Evolutionary conservation across 2,113 vertebrate species (phyloP), one percentile per base, ranked within the genome.

Genomic region (Papio anubis): DNA sequence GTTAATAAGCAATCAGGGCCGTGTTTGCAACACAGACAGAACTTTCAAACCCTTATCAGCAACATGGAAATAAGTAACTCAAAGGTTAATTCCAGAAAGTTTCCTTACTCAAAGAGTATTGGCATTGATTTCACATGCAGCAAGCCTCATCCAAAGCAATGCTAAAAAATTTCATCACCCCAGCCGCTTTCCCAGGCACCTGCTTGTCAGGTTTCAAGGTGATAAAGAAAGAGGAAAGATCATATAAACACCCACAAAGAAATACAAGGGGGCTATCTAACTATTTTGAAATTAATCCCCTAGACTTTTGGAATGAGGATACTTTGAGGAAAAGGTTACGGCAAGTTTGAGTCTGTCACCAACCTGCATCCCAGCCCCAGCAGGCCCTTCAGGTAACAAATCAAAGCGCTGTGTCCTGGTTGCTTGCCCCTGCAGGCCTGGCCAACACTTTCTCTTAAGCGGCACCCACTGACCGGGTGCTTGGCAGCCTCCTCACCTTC

Each of bases 31-130:
- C 73, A 30, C 52, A 64, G 30, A 38, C 6, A 3, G 0, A 64
- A 73, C n/a, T 86, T 86, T 55, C 81, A 55, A 43, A 21, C 13
- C 27, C 81, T 85, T 64, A 45, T 14, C 61, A 61, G 55, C 92
- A 38, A 16, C 1, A 23, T 86, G 87, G 73, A 86, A 27, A 64
- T 72, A 18, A 38, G 48, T 76, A 76, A 90, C 38, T 86, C 52
- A 85, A 43, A 90, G 61, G 73, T 61, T n/a, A 64, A 79, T 96
- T 64, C 80, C 80, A 61, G 61, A 73, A 86, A 90, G 43, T 32
- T 79, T 16, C 50, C 89, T 32, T 27, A 55, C 55, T 4, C 1
- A 55, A 48, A 55, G 40, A 40, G 40, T 40, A 40, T 40, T 80
- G 72, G 80, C 80, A 25, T 25, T 14, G 73, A 35, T 27, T 11